Percentiles rank a stretch among this genome's conserved stretches.
phyloP scores from a whole-genome alignment of 2,888 invertebrate genomes.

The Limnephilus rhombicus region DNA sequence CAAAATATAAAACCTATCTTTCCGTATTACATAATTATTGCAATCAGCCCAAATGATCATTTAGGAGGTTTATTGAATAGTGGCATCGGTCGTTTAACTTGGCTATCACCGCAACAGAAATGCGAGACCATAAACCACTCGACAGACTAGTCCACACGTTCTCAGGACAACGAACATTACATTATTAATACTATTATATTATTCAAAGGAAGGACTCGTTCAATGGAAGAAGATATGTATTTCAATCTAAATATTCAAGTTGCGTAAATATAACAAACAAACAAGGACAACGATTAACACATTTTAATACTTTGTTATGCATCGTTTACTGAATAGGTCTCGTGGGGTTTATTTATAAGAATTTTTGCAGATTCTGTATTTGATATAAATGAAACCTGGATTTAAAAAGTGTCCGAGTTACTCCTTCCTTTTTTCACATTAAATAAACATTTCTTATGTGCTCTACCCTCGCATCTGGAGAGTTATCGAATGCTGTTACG shows the following conservation, averaged over 20 bases:
- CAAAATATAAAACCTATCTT: conserved; percentile 55
- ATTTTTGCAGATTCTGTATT: background rate
- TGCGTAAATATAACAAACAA: background rate
- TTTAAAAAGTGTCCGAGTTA: background rate
- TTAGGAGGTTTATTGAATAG: conserved; percentile 44
- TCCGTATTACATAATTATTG: conserved; percentile 58
- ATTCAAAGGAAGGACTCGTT: conserved; percentile 49
- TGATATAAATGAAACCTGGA: background rate
- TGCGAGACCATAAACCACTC: background rate
- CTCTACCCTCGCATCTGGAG: background rate
- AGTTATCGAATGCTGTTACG: background rate
- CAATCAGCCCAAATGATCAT: conserved; percentile 61
- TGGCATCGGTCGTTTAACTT: conserved; percentile 2
- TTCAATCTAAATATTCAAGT: conserved; percentile 7
- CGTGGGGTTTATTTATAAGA: background rate
- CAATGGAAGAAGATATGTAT: conserved; percentile 54
- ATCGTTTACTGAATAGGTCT: background rate
- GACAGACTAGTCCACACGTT: conserved; percentile 32
- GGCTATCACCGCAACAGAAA: background rate
- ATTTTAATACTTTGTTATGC: background rate
- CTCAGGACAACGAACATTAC: background rate
- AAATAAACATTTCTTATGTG: background rate
- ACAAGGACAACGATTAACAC: too few species aligned
- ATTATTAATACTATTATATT: conserved; percentile 29
- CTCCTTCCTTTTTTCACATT: background rate